Evolutionary conservation across 2,113 vertebrate genomes (phyloP).

Genomic region (Micromys minutus): DNA sequence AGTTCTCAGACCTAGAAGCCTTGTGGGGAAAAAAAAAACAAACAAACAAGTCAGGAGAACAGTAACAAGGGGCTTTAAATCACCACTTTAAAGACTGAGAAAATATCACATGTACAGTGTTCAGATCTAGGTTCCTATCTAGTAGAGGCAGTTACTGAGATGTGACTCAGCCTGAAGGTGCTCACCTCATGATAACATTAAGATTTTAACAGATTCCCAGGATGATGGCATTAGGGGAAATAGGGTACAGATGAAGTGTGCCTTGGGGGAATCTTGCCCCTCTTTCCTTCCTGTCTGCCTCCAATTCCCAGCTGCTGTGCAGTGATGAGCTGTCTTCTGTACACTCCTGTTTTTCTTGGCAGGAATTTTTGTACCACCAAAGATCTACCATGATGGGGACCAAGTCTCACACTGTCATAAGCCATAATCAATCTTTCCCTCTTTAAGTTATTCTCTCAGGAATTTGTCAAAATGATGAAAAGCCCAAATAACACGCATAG

Average conservation of each 20-base stretch:
- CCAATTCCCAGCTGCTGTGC: no score
- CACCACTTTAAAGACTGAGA: neutral
- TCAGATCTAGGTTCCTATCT: no score
- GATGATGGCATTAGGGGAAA: neutral
- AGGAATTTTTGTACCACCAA: neutral
- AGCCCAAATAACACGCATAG: neutral
- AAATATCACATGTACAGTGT: neutral
- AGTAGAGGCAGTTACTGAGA: neutral
- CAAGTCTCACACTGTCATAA: neutral
- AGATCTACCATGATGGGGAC: neutral
- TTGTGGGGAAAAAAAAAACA: neutral
- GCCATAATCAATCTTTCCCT: neutral
- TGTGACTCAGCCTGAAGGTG: neutral
- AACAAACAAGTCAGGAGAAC: neutral
- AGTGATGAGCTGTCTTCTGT: no score
- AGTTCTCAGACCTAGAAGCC: neutral
- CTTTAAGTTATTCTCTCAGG: neutral
- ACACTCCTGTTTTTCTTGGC: neutral
- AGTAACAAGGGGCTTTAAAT: neutral
- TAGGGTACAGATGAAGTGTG: neutral
- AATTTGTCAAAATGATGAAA: neutral
- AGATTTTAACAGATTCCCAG: neutral
- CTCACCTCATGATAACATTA: neutral
- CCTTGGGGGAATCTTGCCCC: neutral
- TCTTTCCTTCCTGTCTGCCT: neutral